A percentile compares a stretch with the other conserved stretches of the same genome.
Evolutionary conservation across 1,140 invertebrate genomes (phyloP).

Genomic region (Camponotus floridanus): DNA sequence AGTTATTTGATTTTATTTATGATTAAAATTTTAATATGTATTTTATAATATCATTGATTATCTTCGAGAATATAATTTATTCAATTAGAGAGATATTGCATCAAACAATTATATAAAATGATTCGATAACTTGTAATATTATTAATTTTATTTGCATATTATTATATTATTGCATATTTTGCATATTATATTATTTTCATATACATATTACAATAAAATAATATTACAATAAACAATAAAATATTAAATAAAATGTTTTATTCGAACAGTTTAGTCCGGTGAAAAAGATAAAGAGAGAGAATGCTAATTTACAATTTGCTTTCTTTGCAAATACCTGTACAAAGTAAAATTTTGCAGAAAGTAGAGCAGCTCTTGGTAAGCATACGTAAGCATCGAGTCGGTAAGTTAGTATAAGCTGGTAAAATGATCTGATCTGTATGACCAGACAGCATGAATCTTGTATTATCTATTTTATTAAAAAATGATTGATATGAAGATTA

Average conservation of each 20-base stretch:
- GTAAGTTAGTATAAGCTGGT: constrained; percentile 56
- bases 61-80: not conserved
- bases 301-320: not conserved
- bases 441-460: not conserved
- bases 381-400: not conserved
- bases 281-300: not conserved
- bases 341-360: not conserved
- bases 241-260: not conserved
- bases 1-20: not conserved
- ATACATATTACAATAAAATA: not conserved
- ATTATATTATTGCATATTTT: no score
- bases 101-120: not conserved
- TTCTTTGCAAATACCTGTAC: not conserved
- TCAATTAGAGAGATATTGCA: not conserved
- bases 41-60: not conserved
- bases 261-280: not conserved
- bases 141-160: no score
- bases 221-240: constrained; percentile 10
- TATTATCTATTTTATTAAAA: constrained; percentile 50
- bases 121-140: not conserved
- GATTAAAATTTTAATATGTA: not conserved
- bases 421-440: not conserved
- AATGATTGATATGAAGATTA: not conserved
- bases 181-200: no score
- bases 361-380: constrained; percentile 39